A percentile compares a stretch with the other conserved stretches of the same genome.
Evolutionary conservation across 1,140 invertebrate genomes (phyloP).

Genomic region (Euura saliciscinereae): DNA sequence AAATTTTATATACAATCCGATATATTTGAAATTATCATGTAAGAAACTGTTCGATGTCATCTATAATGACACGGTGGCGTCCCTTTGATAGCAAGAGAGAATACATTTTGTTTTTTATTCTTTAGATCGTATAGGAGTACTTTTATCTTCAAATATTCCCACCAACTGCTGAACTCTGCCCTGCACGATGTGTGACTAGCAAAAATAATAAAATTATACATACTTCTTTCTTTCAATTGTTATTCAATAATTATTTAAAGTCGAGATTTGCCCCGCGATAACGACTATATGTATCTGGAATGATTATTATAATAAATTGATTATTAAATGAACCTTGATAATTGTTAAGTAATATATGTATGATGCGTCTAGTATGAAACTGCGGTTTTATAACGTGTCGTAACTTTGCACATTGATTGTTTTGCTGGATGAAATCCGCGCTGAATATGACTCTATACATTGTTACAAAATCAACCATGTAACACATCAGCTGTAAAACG

Average conservation of each 20-base stretch:
- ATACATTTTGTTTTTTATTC: not conserved
- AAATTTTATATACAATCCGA: too few relatives aligned
- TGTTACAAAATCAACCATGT: not conserved
- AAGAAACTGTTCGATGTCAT: too few relatives aligned
- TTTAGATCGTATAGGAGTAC: not conserved
- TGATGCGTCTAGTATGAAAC: not conserved
- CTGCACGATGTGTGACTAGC: slow-evolving; percentile 1
- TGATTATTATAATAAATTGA: slow-evolving; percentile 48
- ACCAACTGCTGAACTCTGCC: not conserved
- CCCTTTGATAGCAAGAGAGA: not conserved
- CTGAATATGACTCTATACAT: not conserved
- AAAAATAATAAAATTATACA: slow-evolving; percentile 30
- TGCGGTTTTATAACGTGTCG: too few relatives aligned
- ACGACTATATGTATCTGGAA: slow-evolving; percentile 39
- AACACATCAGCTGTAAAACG: not conserved
- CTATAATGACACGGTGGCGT: too few relatives aligned
- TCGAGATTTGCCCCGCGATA: slow-evolving; percentile 22
- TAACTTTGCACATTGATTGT: not conserved
- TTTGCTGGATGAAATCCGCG: too few relatives aligned
- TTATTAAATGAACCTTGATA: slow-evolving; percentile 18
- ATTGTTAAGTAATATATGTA: not conserved
- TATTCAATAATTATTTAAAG: slow-evolving; percentile 32
- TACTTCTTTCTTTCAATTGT: slow-evolving; percentile 28
- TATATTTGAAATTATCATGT: too few relatives aligned
- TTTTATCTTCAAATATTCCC: not conserved